These are phyloP conservation scores for Perca fluviatilis DNA, from an alignment of 2,113 vertebrate species.

Conservation along the genomic window DNA sequence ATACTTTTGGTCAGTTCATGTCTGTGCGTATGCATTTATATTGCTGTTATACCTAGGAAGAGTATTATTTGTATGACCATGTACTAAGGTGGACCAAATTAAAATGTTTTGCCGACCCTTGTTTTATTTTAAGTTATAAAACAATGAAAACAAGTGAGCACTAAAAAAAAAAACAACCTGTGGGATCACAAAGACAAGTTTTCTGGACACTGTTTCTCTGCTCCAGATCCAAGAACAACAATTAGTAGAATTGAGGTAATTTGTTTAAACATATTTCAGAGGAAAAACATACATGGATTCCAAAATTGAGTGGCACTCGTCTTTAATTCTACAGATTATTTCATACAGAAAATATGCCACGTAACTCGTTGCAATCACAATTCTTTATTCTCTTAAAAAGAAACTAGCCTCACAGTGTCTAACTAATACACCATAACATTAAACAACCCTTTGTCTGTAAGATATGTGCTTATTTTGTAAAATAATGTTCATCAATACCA, in stretches of 20 bases:
- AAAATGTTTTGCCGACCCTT: constrained; percentile 41
- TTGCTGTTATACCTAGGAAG: not conserved
- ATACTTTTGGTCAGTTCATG: not conserved
- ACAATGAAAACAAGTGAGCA: constrained; percentile 47
- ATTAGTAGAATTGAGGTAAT: constrained; percentile 51
- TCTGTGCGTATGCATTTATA: not conserved
- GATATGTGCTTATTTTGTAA: constrained; percentile 80
- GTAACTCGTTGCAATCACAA: constrained; percentile 71
- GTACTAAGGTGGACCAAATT: constrained; percentile 37
- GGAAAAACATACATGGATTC: constrained; percentile 60
- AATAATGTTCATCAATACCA: constrained; percentile 68
- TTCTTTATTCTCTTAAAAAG: constrained; percentile 67
- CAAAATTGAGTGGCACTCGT: constrained; percentile 65
- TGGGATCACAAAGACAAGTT: constrained; percentile 43
- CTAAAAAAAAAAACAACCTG: constrained; percentile 31
- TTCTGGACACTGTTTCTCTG: constrained; percentile 27
- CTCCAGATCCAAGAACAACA: constrained; percentile 41
- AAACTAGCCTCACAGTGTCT: constrained; percentile 79
- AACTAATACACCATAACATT: constrained; percentile 77
- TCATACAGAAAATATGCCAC: constrained; percentile 75
- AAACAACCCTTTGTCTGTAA: constrained; percentile 71
- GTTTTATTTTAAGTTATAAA: constrained; percentile 65
- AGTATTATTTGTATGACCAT: constrained; percentile 5
- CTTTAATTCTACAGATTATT: constrained; percentile 69
- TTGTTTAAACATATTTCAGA: constrained; percentile 33